Conservation (phyloP, 1,140 invertebrate species). For the Zaprionus ornatus region DNA sequence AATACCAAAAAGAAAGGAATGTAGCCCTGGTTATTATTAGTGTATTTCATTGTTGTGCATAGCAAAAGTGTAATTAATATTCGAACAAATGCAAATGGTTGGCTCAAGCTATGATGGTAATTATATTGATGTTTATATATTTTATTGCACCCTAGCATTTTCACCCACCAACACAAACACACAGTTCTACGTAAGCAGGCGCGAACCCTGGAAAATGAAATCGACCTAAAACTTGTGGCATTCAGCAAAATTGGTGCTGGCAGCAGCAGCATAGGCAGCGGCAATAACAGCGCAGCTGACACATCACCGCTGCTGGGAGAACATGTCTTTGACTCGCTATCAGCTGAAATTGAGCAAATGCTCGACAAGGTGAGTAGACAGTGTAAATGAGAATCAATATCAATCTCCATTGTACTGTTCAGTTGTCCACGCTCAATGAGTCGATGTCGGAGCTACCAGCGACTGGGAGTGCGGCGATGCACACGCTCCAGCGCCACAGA, state of each 20-base stretch:
- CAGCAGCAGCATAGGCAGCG: slow-evolving; percentile 84
- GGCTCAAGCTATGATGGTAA: slow-evolving; percentile 78
- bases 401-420: slow-evolving; percentile 18
- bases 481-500: slow-evolving; percentile 96
- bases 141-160: neutral
- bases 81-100: slow-evolving; percentile 63
- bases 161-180: neutral
- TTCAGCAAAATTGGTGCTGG: slow-evolving; percentile 97
- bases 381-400: neutral
- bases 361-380: slow-evolving; percentile 87
- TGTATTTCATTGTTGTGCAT: slow-evolving; percentile 27
- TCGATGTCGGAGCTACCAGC: slow-evolving; percentile 93
- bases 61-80: slow-evolving; percentile 17
- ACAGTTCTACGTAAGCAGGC: slow-evolving; percentile 96
- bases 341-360: slow-evolving; percentile 95
- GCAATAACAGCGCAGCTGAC: slow-evolving; percentile 86
- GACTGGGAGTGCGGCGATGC: slow-evolving; percentile 91
- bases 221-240: slow-evolving; percentile 97
- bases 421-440: slow-evolving; percentile 94
- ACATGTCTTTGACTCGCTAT: slow-evolving; percentile 96
- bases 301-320: slow-evolving; percentile 93
- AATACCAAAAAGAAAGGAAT: neutral
- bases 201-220: slow-evolving; percentile 97
- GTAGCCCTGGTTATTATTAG: slow-evolving; percentile 26
- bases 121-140: neutral